Percentiles rank a stretch among this genome's conserved stretches.
These are phyloP conservation scores for Acrocephalus kingi DNA, from an alignment of 2,113 vertebrate species.

Conservation along the genomic window DNA sequence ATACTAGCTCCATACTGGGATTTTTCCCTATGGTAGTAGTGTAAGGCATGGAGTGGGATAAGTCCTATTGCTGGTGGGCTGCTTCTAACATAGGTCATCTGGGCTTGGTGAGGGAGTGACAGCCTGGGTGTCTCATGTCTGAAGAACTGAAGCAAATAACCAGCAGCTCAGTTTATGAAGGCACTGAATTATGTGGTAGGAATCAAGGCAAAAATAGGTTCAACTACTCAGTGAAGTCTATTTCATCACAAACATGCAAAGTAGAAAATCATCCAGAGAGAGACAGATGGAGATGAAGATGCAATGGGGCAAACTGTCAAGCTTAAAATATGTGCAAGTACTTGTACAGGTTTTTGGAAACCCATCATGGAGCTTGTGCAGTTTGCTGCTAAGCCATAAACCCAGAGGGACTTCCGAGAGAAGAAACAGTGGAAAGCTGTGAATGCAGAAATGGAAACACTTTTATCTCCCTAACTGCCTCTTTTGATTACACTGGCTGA, in stretches of 20 bases:
- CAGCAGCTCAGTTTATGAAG: neutral
- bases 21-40: neutral
- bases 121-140: neutral
- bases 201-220: neutral
- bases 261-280: neutral
- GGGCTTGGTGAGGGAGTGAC: neutral
- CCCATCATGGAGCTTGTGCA: neutral
- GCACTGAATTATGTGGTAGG: neutral
- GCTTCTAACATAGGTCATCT: neutral
- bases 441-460: neutral
- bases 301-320: neutral
- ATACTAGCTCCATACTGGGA: fast-evolving
- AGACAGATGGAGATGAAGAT: neutral
- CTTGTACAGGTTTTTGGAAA: neutral
- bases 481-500: neutral
- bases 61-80: neutral
- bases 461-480: neutral
- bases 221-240: neutral
- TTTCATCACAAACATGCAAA: neutral
- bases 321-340: neutral
- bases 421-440: neutral
- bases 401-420: neutral
- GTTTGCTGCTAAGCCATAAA: neutral
- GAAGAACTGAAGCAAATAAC: neutral
- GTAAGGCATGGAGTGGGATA: neutral